Conservation (phyloP, 2,113 vertebrate species). For the Asarcornis scutulata region DNA sequence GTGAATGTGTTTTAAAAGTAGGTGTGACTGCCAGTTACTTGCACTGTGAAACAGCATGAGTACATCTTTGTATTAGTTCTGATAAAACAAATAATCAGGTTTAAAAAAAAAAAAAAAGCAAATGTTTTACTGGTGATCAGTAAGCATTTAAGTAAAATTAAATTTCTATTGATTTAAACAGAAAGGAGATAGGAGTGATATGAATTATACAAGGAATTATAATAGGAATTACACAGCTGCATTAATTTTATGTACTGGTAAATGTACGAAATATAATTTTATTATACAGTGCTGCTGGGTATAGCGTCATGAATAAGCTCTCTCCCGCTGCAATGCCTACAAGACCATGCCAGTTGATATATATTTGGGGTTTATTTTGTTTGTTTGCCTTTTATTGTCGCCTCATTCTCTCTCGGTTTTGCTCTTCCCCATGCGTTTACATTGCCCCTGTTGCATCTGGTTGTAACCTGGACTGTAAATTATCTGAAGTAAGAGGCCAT, state of each 20-base stretch:
- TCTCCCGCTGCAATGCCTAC: neutral
- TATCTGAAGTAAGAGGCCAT: neutral
- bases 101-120: neutral
- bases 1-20: neutral
- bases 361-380: neutral
- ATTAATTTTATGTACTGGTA: conserved; percentile 60
- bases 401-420: neutral
- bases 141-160: conserved; percentile 49
- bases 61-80: conserved; percentile 3
- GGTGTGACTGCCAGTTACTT: neutral
- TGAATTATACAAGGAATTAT: conserved; percentile 20
- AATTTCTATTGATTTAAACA: conserved; percentile 61
- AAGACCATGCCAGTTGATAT: neutral
- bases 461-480: neutral
- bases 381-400: neutral
- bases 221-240: conserved; percentile 56
- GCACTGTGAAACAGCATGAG: neutral
- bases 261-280: conserved; percentile 34
- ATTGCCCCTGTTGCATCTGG: neutral
- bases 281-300: conserved; percentile 7
- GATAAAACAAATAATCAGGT: conserved; percentile 36
- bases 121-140: conserved; percentile 20
- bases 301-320: neutral
- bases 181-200: neutral
- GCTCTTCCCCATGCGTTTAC: neutral